Evolutionary conservation across 1,140 invertebrate genomes (phyloP), one percentile per base, ranked within the genome.

Genomic region (Frieseomelitta varia): DNA sequence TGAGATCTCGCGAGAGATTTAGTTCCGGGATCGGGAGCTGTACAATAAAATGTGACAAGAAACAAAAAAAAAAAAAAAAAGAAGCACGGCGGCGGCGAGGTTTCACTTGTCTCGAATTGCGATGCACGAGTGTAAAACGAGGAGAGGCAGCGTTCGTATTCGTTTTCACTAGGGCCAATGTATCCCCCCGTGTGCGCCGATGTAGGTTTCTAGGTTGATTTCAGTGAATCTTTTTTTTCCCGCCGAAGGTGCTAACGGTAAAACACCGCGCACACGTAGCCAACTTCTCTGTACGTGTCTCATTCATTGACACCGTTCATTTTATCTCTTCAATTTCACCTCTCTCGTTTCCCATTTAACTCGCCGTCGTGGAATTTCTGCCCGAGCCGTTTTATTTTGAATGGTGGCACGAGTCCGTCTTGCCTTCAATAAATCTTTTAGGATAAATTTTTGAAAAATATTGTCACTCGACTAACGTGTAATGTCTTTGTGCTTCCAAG

Each of bases 161-260:
- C 84, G 67, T 85, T 85, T 85, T 85, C 84, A 76, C 84, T 82
- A 71, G 39, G 34, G 47, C 67, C 69, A 82, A 85, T 73, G 73
- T 61, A 34, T 82, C 65, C 72, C 55, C 55, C 17, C 24, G 47
- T 10, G 34, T 39, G 34, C 4, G 34, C 2, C 30, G 73, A 85
- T 77, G 79, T 85, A 82, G 84, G 84, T 85, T 85, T 85, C 84
- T 82, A 76, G 84, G 84, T 82, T 81, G 79, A 77, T 71, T 81
- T 82, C 79, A 61, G 73, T 72, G 79, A 85, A 82, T 85, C 79
- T 77, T 82, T 82, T 85, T 81, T 81, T 53, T 24, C 21, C 82
- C 58, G 21, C 10, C 47, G 68, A 65, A 73, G 77, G 77, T 79
- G 82, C 51, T 84, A 84, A 84, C 82, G 68, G 82, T 79, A 79